Evolutionary conservation across 2,113 vertebrate species (phyloP).

Genomic region (Myotis yumanensis): DNA sequence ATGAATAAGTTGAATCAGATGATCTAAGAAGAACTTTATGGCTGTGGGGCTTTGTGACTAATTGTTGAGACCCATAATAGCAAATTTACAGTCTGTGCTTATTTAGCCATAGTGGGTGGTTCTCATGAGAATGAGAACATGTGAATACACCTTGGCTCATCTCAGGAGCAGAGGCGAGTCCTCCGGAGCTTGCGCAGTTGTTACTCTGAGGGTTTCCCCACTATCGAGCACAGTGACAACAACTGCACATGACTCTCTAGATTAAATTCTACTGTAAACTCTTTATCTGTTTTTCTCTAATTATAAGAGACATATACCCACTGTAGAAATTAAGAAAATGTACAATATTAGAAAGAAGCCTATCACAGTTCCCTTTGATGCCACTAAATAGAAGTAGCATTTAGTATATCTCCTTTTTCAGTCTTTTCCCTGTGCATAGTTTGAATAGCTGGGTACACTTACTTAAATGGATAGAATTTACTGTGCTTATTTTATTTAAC

Average conservation of each 20-base stretch:
- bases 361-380: background rate
- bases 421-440: background rate
- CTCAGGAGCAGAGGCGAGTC: background rate
- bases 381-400: background rate
- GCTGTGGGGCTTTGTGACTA: constrained; percentile 33
- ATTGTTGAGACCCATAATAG: constrained; percentile 3
- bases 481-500: background rate
- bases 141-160: background rate
- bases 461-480: background rate
- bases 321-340: background rate
- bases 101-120: constrained; percentile 32
- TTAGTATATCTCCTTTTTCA: background rate
- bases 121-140: constrained; percentile 41
- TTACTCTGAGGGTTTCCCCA: background rate
- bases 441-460: background rate
- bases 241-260: background rate
- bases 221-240: background rate
- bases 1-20: constrained; percentile 1
- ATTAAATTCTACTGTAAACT: background rate
- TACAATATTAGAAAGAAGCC: background rate
- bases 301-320: background rate
- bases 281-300: background rate
- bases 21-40: constrained; percentile 34
- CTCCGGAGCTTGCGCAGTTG: background rate
- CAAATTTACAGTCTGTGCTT: constrained; percentile 28